These are phyloP conservation scores for Neolamprologus hecqui DNA, from an alignment of 2,113 vertebrate genomes.

Conservation along the genomic window DNA sequence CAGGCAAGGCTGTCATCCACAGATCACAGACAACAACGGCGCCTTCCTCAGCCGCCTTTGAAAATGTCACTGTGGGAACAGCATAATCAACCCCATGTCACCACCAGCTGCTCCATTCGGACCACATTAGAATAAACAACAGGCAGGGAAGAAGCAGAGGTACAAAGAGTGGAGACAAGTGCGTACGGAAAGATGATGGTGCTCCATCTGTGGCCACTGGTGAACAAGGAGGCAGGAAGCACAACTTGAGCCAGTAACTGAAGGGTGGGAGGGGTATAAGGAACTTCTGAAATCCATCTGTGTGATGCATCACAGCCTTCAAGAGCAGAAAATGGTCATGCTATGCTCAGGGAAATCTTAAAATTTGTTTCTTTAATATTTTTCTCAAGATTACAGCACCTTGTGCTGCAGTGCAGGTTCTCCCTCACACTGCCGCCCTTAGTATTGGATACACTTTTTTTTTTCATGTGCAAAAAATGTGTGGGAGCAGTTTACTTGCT, in stretches of 20 bases:
- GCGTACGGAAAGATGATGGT: constrained; percentile 36
- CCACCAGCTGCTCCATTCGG: constrained; percentile 70
- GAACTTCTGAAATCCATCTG: neutral
- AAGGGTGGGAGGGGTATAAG: neutral
- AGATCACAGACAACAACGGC: constrained; percentile 63
- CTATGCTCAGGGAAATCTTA: neutral
- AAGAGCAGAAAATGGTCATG: neutral
- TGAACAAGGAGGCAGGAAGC: constrained; percentile 17
- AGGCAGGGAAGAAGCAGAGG: constrained; percentile 21
- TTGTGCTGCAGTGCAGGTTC: neutral
- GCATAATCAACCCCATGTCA: constrained; percentile 72
- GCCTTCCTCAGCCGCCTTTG: constrained; percentile 42
- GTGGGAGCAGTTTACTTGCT: neutral
- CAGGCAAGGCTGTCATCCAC: constrained; percentile 71
- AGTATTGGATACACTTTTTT: neutral
- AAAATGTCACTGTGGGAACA: constrained; percentile 67
- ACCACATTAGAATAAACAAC: constrained; percentile 67
- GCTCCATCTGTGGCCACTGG: constrained; percentile 45
- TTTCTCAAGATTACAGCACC: neutral
- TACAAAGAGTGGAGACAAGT: constrained; percentile 48
- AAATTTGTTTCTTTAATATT: neutral
- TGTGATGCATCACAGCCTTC: neutral
- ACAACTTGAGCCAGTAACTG: constrained; percentile 20
- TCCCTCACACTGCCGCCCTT: neutral
- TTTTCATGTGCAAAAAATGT: neutral